Conservation (phyloP, 2,888 invertebrate species). For the Mimachlamys varia region DNA sequence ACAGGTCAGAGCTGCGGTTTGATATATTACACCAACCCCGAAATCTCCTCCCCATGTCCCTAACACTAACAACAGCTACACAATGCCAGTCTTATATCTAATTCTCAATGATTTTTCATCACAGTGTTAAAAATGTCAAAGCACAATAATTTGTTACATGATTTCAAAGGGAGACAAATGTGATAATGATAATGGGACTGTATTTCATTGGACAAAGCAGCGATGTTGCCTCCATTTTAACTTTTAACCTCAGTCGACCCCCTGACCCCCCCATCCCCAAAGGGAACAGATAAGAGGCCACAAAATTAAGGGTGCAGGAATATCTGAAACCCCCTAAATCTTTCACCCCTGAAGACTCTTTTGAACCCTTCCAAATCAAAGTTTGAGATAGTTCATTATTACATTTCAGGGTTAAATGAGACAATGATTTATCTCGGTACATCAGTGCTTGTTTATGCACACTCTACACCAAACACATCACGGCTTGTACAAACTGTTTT, state of each 20-base stretch:
- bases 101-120: conserved; percentile 18
- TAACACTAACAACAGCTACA: background rate
- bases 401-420: too few species aligned
- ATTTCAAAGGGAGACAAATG: background rate
- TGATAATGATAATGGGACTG: background rate
- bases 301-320: background rate
- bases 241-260: background rate
- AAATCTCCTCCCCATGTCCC: background rate
- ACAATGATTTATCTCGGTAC: background rate
- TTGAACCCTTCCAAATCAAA: too few species aligned
- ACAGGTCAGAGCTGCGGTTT: background rate
- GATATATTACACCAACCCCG: background rate
- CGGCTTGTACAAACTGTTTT: background rate
- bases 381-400: too few species aligned
- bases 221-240: background rate
- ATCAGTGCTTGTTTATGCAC: conserved; percentile 12
- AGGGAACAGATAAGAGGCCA: background rate
- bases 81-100: background rate
- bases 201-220: background rate
- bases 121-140: conserved; percentile 22
- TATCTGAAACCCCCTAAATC: background rate
- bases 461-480: background rate
- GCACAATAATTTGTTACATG: background rate
- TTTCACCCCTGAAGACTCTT: too few species aligned
- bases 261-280: too few species aligned